Conservation (phyloP, 2,888 invertebrate genomes). For the Papilio demoleus region DNA sequence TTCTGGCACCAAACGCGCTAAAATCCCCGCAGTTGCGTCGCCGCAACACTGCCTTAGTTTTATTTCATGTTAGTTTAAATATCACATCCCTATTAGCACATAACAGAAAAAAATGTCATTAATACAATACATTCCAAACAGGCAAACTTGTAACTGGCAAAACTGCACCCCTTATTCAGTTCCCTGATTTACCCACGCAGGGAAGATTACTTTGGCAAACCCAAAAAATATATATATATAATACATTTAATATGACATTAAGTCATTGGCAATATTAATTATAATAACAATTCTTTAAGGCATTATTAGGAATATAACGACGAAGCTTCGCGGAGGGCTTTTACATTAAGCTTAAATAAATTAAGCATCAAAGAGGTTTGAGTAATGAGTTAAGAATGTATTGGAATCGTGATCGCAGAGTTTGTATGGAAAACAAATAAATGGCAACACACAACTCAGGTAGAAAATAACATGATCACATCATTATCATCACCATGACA, state of each 20-base stretch:
- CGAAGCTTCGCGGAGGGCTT: slow-evolving; percentile 44
- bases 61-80: too few relatives aligned
- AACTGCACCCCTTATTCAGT: too few relatives aligned
- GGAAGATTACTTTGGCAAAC: too few relatives aligned
- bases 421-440: slow-evolving; percentile 47
- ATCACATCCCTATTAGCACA: too few relatives aligned
- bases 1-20: too few relatives aligned
- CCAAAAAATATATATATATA: too few relatives aligned
- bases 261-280: not conserved
- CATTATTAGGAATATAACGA: slow-evolving; percentile 22
- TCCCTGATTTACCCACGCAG: too few relatives aligned
- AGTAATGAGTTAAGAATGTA: slow-evolving; percentile 55
- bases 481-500: slow-evolving; percentile 13
- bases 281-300: not conserved
- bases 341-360: slow-evolving; percentile 49
- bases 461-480: slow-evolving; percentile 30
- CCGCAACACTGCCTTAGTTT: too few relatives aligned
- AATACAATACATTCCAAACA: too few relatives aligned
- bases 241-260: not conserved
- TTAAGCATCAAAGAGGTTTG: slow-evolving; percentile 45
- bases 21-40: too few relatives aligned
- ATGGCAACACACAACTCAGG: slow-evolving; percentile 44
- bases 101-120: too few relatives aligned
- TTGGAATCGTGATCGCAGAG: slow-evolving; percentile 51
- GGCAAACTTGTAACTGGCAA: too few relatives aligned